Conservation (phyloP, 2,888 invertebrate genomes). For the Rotaria magnacalcarata region DNA sequence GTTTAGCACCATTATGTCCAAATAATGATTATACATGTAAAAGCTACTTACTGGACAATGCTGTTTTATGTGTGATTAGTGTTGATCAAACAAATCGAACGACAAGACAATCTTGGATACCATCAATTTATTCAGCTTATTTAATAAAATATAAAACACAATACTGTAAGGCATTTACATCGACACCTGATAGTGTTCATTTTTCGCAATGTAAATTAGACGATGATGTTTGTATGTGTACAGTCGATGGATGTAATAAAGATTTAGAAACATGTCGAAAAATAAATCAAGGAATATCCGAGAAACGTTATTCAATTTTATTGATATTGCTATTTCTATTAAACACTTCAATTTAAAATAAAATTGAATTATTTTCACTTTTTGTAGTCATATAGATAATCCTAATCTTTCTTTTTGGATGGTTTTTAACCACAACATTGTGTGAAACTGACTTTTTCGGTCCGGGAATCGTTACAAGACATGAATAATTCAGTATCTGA, state of each 20-base stretch:
- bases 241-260: constrained; percentile 2
- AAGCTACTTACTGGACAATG: neutral
- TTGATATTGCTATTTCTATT: neutral
- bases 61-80: neutral
- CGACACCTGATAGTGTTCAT: neutral
- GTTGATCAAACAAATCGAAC: neutral
- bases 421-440: no score
- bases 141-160: neutral
- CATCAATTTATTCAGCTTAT: neutral
- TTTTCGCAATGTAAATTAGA: neutral
- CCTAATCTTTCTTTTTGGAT: no score
- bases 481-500: no score
- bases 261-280: neutral
- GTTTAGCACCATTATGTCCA: neutral
- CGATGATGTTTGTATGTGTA: neutral
- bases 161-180: neutral
- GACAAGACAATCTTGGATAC: neutral
- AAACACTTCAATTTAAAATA: neutral
- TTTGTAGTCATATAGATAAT: no score
- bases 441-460: no score
- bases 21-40: neutral
- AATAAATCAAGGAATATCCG: neutral
- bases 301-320: neutral
- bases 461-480: no score
- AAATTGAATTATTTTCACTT: neutral